These are phyloP conservation scores for Euplexia lucipara DNA, from an alignment of 2,888 invertebrate species.

Conservation along the genomic window DNA sequence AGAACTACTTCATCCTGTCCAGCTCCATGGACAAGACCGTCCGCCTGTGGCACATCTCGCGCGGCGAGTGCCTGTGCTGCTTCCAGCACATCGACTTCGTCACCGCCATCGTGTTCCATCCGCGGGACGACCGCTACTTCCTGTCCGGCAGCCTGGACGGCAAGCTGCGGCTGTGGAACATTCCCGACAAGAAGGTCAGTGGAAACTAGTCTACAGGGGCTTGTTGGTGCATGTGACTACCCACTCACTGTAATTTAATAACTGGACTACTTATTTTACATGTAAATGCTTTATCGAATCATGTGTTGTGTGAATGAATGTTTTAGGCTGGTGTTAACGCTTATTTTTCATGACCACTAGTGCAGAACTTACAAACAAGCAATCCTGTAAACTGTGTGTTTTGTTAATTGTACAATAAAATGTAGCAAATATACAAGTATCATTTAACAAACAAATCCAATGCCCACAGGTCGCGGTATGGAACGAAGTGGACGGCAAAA, in stretches of 20 bases:
- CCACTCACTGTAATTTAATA: no score
- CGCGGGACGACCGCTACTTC: slow-evolving; percentile 97
- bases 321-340: no score
- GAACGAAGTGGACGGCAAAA: slow-evolving; percentile 99
- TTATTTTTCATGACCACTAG: no score
- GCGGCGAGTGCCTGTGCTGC: slow-evolving; percentile 99
- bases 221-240: no score
- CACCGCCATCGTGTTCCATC: slow-evolving; percentile 99
- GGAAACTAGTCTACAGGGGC: no score
- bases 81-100: slow-evolving; percentile 99
- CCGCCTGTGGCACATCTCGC: slow-evolving; percentile 98
- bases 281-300: no score
- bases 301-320: no score
- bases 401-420: no score
- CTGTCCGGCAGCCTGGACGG: slow-evolving; percentile 99
- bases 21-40: slow-evolving; percentile 99
- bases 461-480: slow-evolving; percentile 95
- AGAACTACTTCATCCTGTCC: slow-evolving; percentile 99
- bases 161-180: slow-evolving; percentile 99
- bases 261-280: no score
- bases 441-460: not conserved
- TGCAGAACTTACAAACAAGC: no score
- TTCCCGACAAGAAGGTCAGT: slow-evolving; percentile 99
- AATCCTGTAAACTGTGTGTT: no score
- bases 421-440: not conserved